Evolutionary conservation across 2,888 invertebrate genomes (phyloP), one percentile per base, ranked within the genome.

Genomic region (Frankliniella intonsa): DNA sequence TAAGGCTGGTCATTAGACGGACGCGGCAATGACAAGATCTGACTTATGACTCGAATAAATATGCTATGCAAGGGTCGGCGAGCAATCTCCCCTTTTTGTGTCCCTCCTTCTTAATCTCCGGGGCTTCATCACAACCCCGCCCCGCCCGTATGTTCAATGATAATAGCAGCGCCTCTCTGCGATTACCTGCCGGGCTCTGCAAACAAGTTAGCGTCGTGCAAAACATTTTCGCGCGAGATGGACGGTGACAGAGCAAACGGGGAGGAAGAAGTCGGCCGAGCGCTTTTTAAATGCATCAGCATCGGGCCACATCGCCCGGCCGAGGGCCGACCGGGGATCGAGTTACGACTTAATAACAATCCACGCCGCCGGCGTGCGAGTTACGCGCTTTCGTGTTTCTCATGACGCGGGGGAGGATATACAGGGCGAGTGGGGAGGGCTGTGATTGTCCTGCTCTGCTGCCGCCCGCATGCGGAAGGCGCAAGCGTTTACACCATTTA

Each of bases 11-110:
- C 69, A 76, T 76, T 76, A 76, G 69, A 19, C 19, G 38, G 25
- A 25, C 25, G 69, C 69, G 10, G 38, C 69, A 76, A 25, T 76
- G 69, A 76, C 69, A 76, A 76, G 69, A 76, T 22, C 69, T 76
- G 69, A 76, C 69, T 76, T 76, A 76, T 76, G 69, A 12, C 25
- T 76, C 25, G 25, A 76, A 76, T 76, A 76, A 76, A 25, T 76
- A 10, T 25, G 12, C 25, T 22, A 22, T 10, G 69, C 69, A 22
- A 19, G 69, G 69, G 25, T 2, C 17, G 9, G 14, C 55, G 17
- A 55, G 55, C 69, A 76, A 76, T 76, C 69, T 69, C 55, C 14
- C 19, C 69, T 76, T 76, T 76, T 76, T 76, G 11, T 38, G 38
- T 38, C 38, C 38, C 38, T 38, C 38, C 38, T 38, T 22, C 25